These are phyloP conservation scores for Psilopogon haemacephalus DNA, from an alignment of 2,113 vertebrate genomes.

Conservation along the genomic window DNA sequence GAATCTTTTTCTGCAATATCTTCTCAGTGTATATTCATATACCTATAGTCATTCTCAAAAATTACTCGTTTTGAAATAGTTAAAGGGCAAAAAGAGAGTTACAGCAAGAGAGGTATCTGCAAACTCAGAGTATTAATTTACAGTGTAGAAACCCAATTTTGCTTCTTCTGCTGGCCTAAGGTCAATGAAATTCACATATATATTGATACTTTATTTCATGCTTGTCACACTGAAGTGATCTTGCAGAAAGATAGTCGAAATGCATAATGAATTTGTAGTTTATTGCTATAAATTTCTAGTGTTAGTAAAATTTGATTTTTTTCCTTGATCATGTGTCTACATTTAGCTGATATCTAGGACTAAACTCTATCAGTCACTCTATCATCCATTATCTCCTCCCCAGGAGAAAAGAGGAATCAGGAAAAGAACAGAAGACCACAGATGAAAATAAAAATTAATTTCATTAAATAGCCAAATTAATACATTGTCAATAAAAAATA, in stretches of 20 bases:
- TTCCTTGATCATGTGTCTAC: not conserved
- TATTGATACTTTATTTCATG: not conserved
- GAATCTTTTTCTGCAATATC: not conserved
- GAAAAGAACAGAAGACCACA: too few species aligned
- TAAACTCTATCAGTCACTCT: too few species aligned
- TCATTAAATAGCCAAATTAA: too few species aligned
- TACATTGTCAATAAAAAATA: too few species aligned
- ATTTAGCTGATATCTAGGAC: too few species aligned
- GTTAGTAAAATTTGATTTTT: not conserved
- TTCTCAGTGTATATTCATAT: not conserved
- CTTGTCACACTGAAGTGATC: not conserved
- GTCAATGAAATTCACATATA: not conserved
- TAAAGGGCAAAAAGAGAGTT: not conserved
- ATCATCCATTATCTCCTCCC: too few species aligned
- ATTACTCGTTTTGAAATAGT: not conserved
- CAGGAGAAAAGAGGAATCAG: too few species aligned
- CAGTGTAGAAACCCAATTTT: not conserved
- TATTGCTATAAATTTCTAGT: not conserved
- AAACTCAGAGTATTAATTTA: not conserved
- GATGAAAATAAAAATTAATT: too few species aligned
- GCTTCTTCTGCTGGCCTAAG: not conserved
- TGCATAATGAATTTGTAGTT: not conserved
- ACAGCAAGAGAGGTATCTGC: not conserved
- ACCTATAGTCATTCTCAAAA: not conserved
- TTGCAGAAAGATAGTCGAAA: not conserved